A percentile compares a stretch with the other conserved stretches of the same genome.
phyloP scores from a whole-genome alignment of 2,888 invertebrate genomes.

The Acholoe squamosa region DNA sequence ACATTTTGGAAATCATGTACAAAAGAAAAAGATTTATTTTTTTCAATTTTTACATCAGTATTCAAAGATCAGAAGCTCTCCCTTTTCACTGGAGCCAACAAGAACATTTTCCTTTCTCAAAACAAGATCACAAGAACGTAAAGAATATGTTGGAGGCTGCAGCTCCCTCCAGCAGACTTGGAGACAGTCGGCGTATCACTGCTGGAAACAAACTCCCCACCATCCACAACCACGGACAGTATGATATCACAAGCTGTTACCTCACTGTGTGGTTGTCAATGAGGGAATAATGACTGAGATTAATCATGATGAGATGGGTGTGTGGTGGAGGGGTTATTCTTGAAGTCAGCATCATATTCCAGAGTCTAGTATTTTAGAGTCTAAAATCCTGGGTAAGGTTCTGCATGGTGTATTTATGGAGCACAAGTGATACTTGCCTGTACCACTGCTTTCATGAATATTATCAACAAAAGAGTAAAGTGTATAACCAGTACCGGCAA shows the following conservation, averaged over 20 bases:
- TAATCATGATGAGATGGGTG: neutral
- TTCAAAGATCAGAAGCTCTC: conserved; percentile 23
- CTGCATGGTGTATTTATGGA: no score
- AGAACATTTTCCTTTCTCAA: conserved; percentile 38
- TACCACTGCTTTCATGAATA: no score
- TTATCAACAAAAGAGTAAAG: no score
- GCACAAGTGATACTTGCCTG: no score
- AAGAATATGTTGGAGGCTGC: neutral
- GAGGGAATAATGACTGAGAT: neutral
- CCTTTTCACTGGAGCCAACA: neutral
- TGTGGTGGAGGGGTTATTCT: neutral
- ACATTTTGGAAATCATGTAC: no score
- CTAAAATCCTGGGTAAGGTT: no score
- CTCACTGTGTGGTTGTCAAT: neutral
- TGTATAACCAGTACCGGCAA: no score
- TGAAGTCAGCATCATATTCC: no score
- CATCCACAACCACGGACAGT: neutral
- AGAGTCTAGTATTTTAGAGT: no score
- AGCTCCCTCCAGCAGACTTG: neutral
- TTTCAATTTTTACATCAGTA: no score
- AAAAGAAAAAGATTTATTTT: neutral
- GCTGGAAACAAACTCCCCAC: conserved; percentile 54
- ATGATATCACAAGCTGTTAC: neutral
- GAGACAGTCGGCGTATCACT: neutral
- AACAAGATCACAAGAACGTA: neutral